Base-by-base conservation (phyloP, 2,888 invertebrate genomes). In the Phania funesta region DNA sequence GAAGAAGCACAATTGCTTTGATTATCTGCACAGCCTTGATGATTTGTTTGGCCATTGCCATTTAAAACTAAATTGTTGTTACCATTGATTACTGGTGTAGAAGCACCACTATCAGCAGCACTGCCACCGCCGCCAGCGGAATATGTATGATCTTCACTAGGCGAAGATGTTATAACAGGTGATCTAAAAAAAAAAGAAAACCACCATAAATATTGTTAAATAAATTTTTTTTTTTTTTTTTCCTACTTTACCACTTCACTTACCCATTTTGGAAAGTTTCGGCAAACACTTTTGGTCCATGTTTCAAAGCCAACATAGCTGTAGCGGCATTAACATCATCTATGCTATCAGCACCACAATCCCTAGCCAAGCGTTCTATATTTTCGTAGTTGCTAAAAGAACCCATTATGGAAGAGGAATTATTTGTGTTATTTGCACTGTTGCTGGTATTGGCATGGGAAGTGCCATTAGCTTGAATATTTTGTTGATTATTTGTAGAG, bases 61-160 rank as follows among this genome's bases (percentile, higher is more conserved):
- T 79, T 85, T 50, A 75, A 22, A 52, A 74, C 56, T 35, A 87
- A 85, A 48, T 87, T 87, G 78, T 87, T 88, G 52, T 84, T 87
- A 71, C 87, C 87, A 80, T 87, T 89, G 67, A 85, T 87, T 32
- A 87, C 83, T 6, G 88, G 88, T 29, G 85, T 89, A 13, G 88
- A 87, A 11, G 88, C 85, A 68, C 85, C 84, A 71, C 83, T 83
- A 13, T 62, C 77, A 32, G 70, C 76, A 35, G 86, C 86, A 35
- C 88, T 87, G 35, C 87, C 88, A 52, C 87, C 86, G 82, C 90
- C 92, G 35, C 92, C 92, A 80, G 94, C 94, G 87, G 96, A 97
- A 92, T 98, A 98, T 67, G 97, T 97, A 91, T 98, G 98, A 92
- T 98, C 98, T 91, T 97, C 96, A 91, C 96, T 97, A 0, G 97